Percentiles rank a stretch among this genome's conserved stretches.
phyloP scores from a whole-genome alignment of 2,888 invertebrate species.

The Erynnis tages region DNA sequence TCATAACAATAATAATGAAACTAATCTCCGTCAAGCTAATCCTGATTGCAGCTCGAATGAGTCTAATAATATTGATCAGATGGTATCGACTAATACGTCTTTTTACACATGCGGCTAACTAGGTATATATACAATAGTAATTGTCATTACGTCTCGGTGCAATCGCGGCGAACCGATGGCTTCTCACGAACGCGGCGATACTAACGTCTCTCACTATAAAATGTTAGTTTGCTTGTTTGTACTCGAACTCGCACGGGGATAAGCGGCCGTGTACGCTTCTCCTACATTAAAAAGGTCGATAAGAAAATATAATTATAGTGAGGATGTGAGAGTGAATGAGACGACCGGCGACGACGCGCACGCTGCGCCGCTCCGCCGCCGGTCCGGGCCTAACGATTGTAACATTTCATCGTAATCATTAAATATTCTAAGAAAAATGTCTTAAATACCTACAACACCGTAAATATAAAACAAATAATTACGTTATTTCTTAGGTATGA shows the following conservation, averaged over 20 bases:
- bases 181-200: constrained; percentile 77
- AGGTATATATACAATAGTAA: constrained; percentile 73
- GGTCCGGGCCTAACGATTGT: constrained; percentile 74
- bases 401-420: constrained; percentile 78
- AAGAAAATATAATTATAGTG: constrained; percentile 81
- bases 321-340: constrained; percentile 78
- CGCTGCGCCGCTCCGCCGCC: constrained; percentile 56
- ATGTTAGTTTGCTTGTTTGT: constrained; percentile 60
- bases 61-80: constrained; percentile 79
- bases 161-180: constrained; percentile 79
- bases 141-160: constrained; percentile 71
- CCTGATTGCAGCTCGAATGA: constrained; percentile 74
- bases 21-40: constrained; percentile 70
- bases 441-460: constrained; percentile 82
- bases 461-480: constrained; percentile 82
- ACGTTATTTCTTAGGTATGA: constrained; percentile 82
- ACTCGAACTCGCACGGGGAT: constrained; percentile 74
- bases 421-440: constrained; percentile 82
- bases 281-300: constrained; percentile 77
- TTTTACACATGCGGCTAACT: constrained; percentile 79
- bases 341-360: constrained; percentile 62
- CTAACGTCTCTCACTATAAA: constrained; percentile 72
- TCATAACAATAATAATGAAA: constrained; percentile 73
- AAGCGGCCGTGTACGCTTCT: constrained; percentile 78
- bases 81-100: constrained; percentile 65